A percentile compares a stretch with the other conserved stretches of the same genome.
phyloP scores from a whole-genome alignment of 2,888 invertebrate genomes.

The Pharmacophagus antenor region DNA sequence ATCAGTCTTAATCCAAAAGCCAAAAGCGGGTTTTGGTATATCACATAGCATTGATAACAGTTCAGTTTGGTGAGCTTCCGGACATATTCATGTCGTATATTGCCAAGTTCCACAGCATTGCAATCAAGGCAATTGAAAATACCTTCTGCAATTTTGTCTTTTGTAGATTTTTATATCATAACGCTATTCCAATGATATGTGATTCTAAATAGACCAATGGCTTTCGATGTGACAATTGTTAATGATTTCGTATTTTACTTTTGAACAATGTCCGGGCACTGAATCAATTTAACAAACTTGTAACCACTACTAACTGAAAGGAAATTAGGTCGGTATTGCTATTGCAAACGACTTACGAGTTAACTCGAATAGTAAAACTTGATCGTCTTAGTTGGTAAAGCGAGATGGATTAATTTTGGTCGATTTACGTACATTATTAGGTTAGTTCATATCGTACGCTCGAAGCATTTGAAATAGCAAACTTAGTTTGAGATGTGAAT shows the following conservation, averaged over 20 bases:
- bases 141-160: background rate
- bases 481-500: no score
- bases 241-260: conserved; percentile 3
- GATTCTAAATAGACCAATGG: background rate
- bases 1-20: no score
- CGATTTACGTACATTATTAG: conserved; percentile 18
- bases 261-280: background rate
- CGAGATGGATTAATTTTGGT: conserved; percentile 27
- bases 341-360: conserved; percentile 11
- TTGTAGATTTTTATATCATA: background rate
- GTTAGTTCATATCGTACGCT: conserved; percentile 8
- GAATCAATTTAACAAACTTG: conserved; percentile 5
- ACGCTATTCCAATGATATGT: background rate
- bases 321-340: conserved; percentile 11
- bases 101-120: no score
- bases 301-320: conserved; percentile 4
- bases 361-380: conserved; percentile 14
- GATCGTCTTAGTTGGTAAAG: conserved; percentile 17
- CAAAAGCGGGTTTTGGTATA: no score
- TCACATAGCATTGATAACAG: no score
- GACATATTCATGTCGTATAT: no score
- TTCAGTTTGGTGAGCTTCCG: no score
- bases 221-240: background rate
- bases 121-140: no score
- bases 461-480: background rate